phyloP scores from a whole-genome alignment of 2,888 invertebrate species.

The Melanostoma mellinum region DNA sequence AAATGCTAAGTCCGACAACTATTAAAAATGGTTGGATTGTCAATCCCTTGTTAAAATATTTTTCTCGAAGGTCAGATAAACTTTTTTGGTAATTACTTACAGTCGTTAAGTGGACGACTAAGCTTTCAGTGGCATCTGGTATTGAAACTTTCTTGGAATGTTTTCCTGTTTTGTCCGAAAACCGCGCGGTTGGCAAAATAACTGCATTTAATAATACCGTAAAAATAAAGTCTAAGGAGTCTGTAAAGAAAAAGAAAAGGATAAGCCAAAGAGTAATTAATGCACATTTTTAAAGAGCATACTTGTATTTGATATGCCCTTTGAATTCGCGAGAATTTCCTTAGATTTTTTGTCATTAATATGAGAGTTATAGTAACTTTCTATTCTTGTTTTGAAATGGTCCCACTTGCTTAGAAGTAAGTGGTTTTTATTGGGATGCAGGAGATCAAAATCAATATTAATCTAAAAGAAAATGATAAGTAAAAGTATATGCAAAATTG shows the following conservation, averaged over 20 bases:
- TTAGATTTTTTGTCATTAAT: neutral
- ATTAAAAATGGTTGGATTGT: neutral
- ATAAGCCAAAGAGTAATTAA: too few species aligned
- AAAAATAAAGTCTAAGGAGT: too few species aligned
- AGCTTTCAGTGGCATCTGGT: neutral
- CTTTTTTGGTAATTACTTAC: neutral
- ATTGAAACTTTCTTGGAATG: too few species aligned
- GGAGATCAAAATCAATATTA: too few species aligned
- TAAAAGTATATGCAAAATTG: too few species aligned
- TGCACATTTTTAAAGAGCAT: too few species aligned
- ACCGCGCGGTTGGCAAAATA: too few species aligned
- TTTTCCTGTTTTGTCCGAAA: too few species aligned
- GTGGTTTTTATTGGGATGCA: neutral
- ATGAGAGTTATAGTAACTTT: neutral
- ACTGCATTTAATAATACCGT: too few species aligned
- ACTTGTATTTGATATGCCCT: neutral
- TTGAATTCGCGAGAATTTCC: neutral
- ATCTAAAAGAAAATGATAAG: too few species aligned
- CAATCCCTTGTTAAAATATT: neutral
- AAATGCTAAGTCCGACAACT: slow-evolving; percentile 1
- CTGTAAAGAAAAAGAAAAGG: too few species aligned
- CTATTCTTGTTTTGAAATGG: slow-evolving; percentile 1
- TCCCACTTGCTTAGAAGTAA: slow-evolving; percentile 53
- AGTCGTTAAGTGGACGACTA: neutral
- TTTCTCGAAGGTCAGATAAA: neutral